Evolutionary conservation across 2,888 invertebrate genomes (phyloP), one percentile per base, ranked within the genome.

Genomic region (Opisthograptis luteolata): DNA sequence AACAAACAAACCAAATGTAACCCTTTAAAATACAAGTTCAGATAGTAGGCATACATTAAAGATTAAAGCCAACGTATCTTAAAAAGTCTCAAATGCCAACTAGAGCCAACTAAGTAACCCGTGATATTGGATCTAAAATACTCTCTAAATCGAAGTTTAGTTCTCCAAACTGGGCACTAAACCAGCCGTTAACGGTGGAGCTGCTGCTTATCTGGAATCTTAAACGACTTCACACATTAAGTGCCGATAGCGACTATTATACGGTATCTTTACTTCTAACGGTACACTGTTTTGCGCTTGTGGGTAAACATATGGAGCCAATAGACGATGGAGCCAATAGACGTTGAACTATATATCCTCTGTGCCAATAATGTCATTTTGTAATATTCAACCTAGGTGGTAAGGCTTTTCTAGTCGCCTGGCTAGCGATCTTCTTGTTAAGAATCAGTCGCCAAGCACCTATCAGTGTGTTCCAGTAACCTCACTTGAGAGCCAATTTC

Each of bases 161-260:
- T 44, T 51, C 25, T 25, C 49, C 27, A n/a, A 45, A 51, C 40
- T 51, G 44, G 35, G 50, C 50, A 51, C 50, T 51, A 51, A 44
- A 51, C 40, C 35, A 34, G 19, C 14, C 17, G 50, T 41, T 51
- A 44, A 51, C 39, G 28, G 40, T 13, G 15, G n/a, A 10, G 10
- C 10, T 20, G 14, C 35, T 35, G 17, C 44, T 51, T 51, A 51
- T 51, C 50, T 17, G 8, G 30, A 30, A 45, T 51, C 40, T 51
- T 51, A 41, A 51, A 51, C 50, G 50, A 51, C 40, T 51, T 51
- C 50, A 51, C 50, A 51, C 50, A 51, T 51, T 51, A 51, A 44
- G 30, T 40, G 50, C 50, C 35, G 50, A 51, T 51, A 45, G n/a
- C 27, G 22, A 13, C 9, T n/a, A n/a, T n/a, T n/a, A 15, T n/a